Evolutionary conservation across 2,888 invertebrate genomes (phyloP).

Genomic region (Habrosyne pyritoides): DNA sequence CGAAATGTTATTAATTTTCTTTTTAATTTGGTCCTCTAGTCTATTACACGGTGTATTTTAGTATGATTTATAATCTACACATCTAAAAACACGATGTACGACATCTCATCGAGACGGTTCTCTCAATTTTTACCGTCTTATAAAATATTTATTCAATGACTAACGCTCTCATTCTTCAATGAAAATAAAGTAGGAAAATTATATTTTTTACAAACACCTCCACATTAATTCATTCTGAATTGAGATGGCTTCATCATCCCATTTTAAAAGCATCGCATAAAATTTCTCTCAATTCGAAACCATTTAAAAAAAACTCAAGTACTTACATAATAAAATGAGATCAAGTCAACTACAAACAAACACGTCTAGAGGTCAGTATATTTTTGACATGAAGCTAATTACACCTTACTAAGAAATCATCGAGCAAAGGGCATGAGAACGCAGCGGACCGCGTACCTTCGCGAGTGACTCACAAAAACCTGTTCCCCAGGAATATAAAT

Average conservation of each 20-base stretch:
- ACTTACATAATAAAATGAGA: background rate
- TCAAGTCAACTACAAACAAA: conserved; percentile 10
- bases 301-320: background rate
- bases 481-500: conserved; percentile 69
- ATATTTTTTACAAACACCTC: background rate
- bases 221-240: background rate
- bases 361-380: conserved; percentile 26
- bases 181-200: conserved; percentile 2
- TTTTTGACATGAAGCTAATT: conserved; percentile 40
- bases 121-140: conserved; percentile 38
- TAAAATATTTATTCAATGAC: conserved; percentile 36
- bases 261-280: background rate
- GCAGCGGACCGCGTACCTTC: conserved; percentile 22
- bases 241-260: background rate
- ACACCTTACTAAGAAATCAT: conserved; percentile 46
- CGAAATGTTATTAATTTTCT: conserved; percentile 79
- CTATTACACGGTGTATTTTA: conserved; percentile 60
- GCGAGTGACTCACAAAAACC: conserved; percentile 60
- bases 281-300: too few species aligned
- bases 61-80: conserved; percentile 57
- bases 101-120: conserved; percentile 41
- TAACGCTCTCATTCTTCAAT: conserved; percentile 21
- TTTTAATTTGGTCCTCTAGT: conserved; percentile 71
- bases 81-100: conserved; percentile 44
- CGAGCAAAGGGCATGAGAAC: conserved; percentile 68